A percentile compares a stretch with the other conserved stretches of the same genome.
Conservation (phyloP, 2,888 invertebrate species). For the Carpatolechia fugitivella region DNA sequence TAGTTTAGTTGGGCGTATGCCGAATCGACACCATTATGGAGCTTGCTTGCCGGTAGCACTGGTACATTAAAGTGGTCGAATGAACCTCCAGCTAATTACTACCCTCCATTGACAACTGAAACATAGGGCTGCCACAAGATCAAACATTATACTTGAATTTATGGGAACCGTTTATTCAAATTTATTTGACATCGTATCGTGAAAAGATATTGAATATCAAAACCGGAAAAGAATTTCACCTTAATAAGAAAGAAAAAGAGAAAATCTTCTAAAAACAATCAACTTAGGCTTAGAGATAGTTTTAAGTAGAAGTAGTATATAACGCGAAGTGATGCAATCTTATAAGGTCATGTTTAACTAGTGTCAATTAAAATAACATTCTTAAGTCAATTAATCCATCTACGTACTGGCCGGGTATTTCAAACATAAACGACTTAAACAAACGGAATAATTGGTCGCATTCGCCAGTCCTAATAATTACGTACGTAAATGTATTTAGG, state of each 20-base stretch:
- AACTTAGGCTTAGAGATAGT: too few relatives aligned
- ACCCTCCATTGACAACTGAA: constrained; percentile 30
- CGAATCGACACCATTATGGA: too few relatives aligned
- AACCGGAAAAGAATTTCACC: too few relatives aligned
- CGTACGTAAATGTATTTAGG: constrained; percentile 12
- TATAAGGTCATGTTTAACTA: background rate
- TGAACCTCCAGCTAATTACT: constrained; percentile 67
- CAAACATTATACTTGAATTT: too few relatives aligned
- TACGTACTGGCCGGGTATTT: background rate
- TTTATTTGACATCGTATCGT: too few relatives aligned
- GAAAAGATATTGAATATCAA: too few relatives aligned
- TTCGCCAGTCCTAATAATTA: constrained; percentile 3
- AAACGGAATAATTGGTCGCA: constrained; percentile 4
- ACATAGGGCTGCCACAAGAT: constrained; percentile 52
- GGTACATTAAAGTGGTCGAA: constrained; percentile 60
- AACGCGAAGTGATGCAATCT: background rate
- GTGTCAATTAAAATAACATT: background rate
- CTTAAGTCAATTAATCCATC: background rate
- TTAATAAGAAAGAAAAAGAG: background rate
- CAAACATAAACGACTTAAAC: background rate
- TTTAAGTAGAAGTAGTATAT: background rate
- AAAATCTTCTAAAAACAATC: background rate
- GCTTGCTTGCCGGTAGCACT: constrained; percentile 59
- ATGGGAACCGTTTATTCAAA: too few relatives aligned
- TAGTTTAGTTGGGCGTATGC: too few relatives aligned